Conservation (phyloP, 2,797 vertebrate genomes). For the Xiphophorus birchmanni region DNA sequence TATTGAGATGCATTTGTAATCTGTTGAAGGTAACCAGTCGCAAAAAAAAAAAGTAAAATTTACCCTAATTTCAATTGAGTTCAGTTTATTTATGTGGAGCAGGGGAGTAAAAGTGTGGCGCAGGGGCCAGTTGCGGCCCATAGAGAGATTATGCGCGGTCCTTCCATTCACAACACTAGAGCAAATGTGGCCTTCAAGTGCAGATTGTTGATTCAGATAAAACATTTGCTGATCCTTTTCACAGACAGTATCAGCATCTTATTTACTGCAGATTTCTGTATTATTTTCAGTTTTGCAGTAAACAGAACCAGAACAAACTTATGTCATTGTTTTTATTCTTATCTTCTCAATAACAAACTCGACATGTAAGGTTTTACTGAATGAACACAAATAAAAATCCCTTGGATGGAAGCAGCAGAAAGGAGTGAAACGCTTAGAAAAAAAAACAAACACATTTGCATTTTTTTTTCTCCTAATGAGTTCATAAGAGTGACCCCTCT, state of each 20-base stretch:
- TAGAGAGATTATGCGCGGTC: not conserved
- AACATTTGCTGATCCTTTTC: not conserved
- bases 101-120: not conserved
- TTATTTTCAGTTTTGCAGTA: not conserved
- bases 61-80: not conserved
- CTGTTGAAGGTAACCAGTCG: not conserved
- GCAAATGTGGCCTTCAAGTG: not conserved
- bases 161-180: not conserved
- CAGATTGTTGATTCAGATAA: not conserved
- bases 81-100: not conserved
- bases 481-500: constrained; percentile 87
- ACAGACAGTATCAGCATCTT: not conserved
- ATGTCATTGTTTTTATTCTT: too few species aligned
- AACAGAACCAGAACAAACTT: not conserved
- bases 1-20: not conserved
- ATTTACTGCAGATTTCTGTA: not conserved
- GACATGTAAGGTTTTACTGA: too few species aligned
- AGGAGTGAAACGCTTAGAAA: constrained; percentile 14
- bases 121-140: not conserved
- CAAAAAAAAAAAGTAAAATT: not conserved
- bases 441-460: constrained; percentile 75
- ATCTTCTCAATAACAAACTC: too few species aligned
- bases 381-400: too few species aligned
- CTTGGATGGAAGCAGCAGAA: constrained; percentile 34
- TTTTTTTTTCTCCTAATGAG: constrained; percentile 89